Evolutionary conservation across 1,140 invertebrate species (phyloP).

Genomic region (Bathynomus jamesi): DNA sequence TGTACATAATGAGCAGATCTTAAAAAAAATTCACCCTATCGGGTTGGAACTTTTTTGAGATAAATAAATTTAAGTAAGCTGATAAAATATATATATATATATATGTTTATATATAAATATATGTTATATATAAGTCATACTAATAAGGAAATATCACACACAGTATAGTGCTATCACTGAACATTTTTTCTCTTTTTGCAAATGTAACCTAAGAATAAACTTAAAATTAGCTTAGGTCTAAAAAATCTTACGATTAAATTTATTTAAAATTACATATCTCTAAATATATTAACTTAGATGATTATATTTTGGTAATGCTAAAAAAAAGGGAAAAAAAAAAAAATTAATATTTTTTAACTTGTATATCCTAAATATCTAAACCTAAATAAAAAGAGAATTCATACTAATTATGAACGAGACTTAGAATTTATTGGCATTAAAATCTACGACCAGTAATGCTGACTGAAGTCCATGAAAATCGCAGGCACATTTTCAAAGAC

Average conservation of each 20-base stretch:
- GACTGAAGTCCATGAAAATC: slow-evolving; percentile 12
- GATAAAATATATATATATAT: not conserved
- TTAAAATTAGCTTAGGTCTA: no score
- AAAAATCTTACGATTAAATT: no score
- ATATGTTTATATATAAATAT: not conserved
- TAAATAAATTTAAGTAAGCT: no score
- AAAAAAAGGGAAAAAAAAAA: no score
- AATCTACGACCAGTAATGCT: slow-evolving; percentile 27
- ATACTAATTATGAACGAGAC: slow-evolving; percentile 7
- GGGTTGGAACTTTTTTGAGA: no score
- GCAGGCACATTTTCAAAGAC: slow-evolving; percentile 11
- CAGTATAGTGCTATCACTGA: slow-evolving; percentile 32
- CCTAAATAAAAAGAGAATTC: not conserved
- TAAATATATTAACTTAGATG: slow-evolving; percentile 32
- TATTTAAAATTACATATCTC: slow-evolving; percentile 21
- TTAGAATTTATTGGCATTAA: slow-evolving; percentile 37
- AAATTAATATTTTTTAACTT: slow-evolving; percentile 7
- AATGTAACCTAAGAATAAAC: no score
- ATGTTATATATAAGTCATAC: not conserved
- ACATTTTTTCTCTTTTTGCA: slow-evolving; percentile 17
- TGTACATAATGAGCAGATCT: no score
- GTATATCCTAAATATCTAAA: slow-evolving; percentile 7
- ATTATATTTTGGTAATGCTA: slow-evolving; percentile 34
- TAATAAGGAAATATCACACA: not conserved
- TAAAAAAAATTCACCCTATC: no score